Evolutionary conservation across 2,113 vertebrate species (phyloP), one percentile per base, ranked within the genome.

Genomic region (Phodopus roborovskii): DNA sequence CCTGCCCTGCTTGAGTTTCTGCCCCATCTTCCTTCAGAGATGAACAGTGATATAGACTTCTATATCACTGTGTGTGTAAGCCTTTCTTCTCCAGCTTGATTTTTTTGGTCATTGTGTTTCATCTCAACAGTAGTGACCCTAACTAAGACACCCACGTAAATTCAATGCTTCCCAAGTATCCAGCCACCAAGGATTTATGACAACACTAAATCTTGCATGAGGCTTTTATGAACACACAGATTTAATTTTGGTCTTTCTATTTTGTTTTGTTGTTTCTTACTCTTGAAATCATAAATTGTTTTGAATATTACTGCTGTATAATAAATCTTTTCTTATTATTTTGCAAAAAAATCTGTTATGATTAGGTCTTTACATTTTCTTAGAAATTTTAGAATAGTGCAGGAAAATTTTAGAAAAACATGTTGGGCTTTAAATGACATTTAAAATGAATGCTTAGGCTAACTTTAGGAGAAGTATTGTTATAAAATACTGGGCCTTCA

Each of bases 401-500:
- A 62, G 24, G 22, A 7, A 89, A 68, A 26, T 89, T 94, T 92
- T 28, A 92, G 84, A 39, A 91, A 88, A 94, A 30, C 30, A 78
- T 66, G 1, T 28, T 88, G 26, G 33, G 56, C 78, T 92, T 88
- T 71, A 26, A 22, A 53, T 83, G 88, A 66, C 39, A n/a, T 64
- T 84, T 36, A 53, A 45, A 42, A 24, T 56, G 39, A 93, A 24
- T 12, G 81, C 92, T 95, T 66, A 73, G 56, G 33, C 79, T 89
- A 48, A 30, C 60, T 88, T 95, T 66, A 30, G 53, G 77, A 91
- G 50, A 86, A 42, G 28, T 71, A 12, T 50, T 36, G 53, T 36
- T 45, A 28, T 50, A 66, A 85, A 90, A 13, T 85, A 26, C 56
- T 28, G 50, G 10, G 22, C 45, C 36, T 89, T 89, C 15, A 17